Evolutionary conservation across 2,113 vertebrate species (phyloP).

Genomic region (Aleadryas rufinucha): DNA sequence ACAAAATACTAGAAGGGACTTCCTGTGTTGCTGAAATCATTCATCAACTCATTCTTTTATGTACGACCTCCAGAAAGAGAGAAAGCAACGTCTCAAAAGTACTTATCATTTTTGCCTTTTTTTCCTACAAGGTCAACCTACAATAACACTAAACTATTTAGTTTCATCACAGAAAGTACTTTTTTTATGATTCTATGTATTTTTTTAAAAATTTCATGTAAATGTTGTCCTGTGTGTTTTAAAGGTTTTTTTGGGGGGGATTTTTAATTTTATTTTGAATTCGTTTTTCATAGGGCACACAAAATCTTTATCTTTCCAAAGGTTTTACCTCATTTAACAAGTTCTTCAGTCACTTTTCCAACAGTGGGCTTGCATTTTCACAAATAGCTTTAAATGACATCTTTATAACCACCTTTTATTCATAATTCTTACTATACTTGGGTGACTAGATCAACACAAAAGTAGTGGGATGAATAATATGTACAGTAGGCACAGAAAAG

Average conservation of each 20-base stretch:
- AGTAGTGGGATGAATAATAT: not conserved
- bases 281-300: accelerated
- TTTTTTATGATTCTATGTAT: not conserved
- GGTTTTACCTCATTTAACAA: not conserved
- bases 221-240: not conserved
- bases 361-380: not conserved
- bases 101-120: not conserved
- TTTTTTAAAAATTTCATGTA: not conserved
- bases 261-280: not conserved
- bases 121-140: not conserved
- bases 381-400: not conserved
- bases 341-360: not conserved
- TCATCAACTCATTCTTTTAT: not conserved
- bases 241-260: not conserved
- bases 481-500: not conserved
- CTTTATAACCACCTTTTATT: not conserved
- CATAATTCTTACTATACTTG: not conserved
- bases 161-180: not conserved
- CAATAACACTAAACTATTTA: not conserved
- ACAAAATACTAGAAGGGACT: not conserved
- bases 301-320: not conserved
- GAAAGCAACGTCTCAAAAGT: not conserved
- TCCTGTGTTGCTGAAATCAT: not conserved
- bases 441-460: not conserved
- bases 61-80: not conserved